phyloP scores from a whole-genome alignment of 2,797 vertebrate genomes.

The Merluccius polli region DNA sequence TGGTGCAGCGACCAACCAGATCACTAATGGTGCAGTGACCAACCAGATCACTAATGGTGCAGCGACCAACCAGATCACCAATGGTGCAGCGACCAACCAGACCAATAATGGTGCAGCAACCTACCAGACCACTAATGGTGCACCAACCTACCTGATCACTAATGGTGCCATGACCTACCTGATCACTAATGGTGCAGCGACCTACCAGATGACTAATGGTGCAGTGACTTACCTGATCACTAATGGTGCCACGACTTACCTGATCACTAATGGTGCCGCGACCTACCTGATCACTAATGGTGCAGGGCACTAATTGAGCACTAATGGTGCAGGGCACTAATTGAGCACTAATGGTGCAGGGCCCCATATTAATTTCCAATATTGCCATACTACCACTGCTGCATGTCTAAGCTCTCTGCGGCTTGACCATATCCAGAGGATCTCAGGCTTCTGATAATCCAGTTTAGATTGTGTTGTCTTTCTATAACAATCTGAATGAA shows the following conservation, averaged over 20 bases:
- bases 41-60: background rate
- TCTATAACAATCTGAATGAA: slow-evolving; percentile 52
- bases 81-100: slow-evolving; percentile 38
- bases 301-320: slow-evolving; percentile 46
- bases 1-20: background rate
- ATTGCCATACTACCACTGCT: slow-evolving; percentile 39
- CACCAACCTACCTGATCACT: background rate
- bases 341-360: slow-evolving; percentile 62
- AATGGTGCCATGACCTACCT: background rate
- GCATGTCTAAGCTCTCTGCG: slow-evolving; percentile 57
- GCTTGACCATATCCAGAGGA: slow-evolving; percentile 44
- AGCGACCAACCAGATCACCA: background rate
- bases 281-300: slow-evolving; percentile 39
- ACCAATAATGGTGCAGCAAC: slow-evolving; percentile 35
- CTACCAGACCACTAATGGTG: background rate
- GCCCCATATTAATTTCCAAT: slow-evolving; percentile 63
- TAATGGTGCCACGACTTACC: slow-evolving; percentile 60
- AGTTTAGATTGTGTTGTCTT: slow-evolving; percentile 57
- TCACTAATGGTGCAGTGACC: background rate
- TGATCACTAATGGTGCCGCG: background rate
- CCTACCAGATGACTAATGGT: slow-evolving; percentile 38
- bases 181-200: slow-evolving; percentile 48
- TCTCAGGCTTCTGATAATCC: slow-evolving; percentile 60
- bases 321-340: slow-evolving; percentile 39
- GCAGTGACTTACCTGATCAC: slow-evolving; percentile 53